Evolutionary conservation across 2,797 vertebrate genomes (phyloP).

Genomic region (Staurois parvus): DNA sequence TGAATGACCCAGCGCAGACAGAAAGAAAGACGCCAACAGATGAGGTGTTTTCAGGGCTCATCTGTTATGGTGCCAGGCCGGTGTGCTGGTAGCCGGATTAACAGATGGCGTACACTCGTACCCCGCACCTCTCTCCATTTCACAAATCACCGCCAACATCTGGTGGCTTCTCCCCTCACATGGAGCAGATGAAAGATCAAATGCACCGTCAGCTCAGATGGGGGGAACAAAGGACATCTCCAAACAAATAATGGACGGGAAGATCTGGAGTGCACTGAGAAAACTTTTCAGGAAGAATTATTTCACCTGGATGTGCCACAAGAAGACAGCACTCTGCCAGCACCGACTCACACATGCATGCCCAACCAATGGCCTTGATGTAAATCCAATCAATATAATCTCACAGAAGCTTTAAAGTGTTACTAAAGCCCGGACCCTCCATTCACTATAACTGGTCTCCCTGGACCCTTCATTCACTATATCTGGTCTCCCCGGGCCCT

Average conservation of each 20-base stretch:
- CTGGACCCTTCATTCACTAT: too few relatives aligned
- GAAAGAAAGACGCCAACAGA: constrained; percentile 64
- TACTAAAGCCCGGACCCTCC: too few relatives aligned
- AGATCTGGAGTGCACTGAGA: too few relatives aligned
- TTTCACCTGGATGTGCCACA: too few relatives aligned
- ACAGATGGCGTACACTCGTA: constrained; percentile 85
- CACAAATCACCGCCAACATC: constrained; percentile 84
- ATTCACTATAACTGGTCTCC: too few relatives aligned
- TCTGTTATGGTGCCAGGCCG: constrained; percentile 68
- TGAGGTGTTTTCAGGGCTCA: constrained; percentile 69
- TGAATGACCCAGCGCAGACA: constrained; percentile 50
- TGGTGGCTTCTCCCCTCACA: constrained; percentile 75
- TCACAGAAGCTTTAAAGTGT: too few relatives aligned
- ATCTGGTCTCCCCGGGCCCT: too few relatives aligned
- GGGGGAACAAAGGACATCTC: constrained; percentile 4
- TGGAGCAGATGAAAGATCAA: constrained; percentile 69
- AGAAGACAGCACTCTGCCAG: too few relatives aligned
- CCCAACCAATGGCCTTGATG: too few relatives aligned
- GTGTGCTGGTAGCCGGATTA: constrained; percentile 75
- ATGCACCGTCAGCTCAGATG: constrained; percentile 38
- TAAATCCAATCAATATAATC: too few relatives aligned
- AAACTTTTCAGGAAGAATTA: too few relatives aligned
- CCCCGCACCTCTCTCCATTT: constrained; percentile 78
- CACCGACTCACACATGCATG: neutral
- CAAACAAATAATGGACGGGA: neutral